These are phyloP conservation scores for Dicranocentrus wangi DNA, from an alignment of 2,888 invertebrate species.

Conservation along the genomic window DNA sequence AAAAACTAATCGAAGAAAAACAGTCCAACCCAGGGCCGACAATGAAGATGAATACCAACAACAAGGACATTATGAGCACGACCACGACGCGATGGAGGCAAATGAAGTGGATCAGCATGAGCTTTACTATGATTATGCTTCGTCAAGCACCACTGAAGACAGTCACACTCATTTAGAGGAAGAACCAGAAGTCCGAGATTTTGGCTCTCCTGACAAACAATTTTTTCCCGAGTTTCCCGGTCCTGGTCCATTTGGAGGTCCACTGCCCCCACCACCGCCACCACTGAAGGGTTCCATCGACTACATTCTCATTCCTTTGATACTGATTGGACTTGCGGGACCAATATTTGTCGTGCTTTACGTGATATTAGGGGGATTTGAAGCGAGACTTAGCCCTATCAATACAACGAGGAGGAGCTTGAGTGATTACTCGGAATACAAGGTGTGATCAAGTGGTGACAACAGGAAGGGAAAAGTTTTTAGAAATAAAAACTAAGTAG, in stretches of 20 bases:
- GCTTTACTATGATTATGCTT: constrained; percentile 15
- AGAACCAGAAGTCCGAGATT: constrained; percentile 33
- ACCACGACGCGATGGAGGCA: neutral
- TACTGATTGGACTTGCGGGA: constrained; percentile 71
- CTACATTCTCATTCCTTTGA: constrained; percentile 72
- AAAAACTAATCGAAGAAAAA: constrained; percentile 19
- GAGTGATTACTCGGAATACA: constrained; percentile 45
- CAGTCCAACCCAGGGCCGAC: constrained; percentile 44
- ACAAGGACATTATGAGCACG: constrained; percentile 12
- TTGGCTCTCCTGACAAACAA: constrained; percentile 26
- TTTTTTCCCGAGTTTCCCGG: constrained; percentile 11
- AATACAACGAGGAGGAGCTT: constrained; percentile 66
- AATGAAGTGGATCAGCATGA: constrained; percentile 36
- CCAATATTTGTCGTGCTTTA: constrained; percentile 73
- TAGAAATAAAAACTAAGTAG: no score
- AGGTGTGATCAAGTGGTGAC: constrained; percentile 27
- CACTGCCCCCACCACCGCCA: constrained; percentile 52
- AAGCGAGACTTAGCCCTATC: constrained; percentile 70
- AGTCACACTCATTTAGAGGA: constrained; percentile 1
- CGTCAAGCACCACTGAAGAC: neutral
- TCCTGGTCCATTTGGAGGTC: constrained; percentile 42
- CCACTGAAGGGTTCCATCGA: constrained; percentile 72
- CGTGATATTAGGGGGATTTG: constrained; percentile 71
- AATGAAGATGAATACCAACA: constrained; percentile 3
- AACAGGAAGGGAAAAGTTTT: no score